These are phyloP conservation scores for Lepidothrix coronata DNA, from an alignment of 2,113 vertebrate genomes.

Conservation along the genomic window DNA sequence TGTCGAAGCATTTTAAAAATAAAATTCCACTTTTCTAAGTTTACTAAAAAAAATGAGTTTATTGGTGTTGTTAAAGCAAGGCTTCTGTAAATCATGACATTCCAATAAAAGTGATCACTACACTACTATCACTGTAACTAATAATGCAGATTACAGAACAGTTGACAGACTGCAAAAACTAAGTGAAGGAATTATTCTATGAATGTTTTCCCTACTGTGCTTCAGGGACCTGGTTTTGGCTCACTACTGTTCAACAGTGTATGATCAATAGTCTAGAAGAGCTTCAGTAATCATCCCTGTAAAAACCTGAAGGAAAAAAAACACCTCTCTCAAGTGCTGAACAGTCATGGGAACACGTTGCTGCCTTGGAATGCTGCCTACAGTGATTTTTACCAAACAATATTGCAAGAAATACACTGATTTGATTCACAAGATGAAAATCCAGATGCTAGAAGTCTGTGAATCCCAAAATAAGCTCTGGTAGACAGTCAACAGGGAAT, in stretches of 20 bases:
- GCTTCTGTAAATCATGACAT: neutral
- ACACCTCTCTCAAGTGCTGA: neutral
- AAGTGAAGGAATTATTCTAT: neutral
- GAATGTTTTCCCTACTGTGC: neutral
- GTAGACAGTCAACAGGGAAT: neutral
- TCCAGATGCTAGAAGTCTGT: neutral
- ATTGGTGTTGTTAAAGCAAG: neutral
- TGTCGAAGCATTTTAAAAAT: neutral
- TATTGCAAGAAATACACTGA: neutral
- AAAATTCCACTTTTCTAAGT: neutral
- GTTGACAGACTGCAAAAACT: neutral
- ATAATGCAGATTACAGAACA: neutral
- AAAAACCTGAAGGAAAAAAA: neutral
- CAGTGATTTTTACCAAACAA: neutral
- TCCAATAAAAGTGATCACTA: neutral
- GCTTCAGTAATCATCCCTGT: neutral
- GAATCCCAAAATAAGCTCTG: neutral
- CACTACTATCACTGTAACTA: neutral
- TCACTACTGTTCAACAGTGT: neutral
- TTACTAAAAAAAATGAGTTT: neutral
- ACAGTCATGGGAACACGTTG: neutral
- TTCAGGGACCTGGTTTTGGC: neutral
- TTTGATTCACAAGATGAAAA: neutral
- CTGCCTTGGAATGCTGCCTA: neutral
- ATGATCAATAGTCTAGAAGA: neutral